Base-by-base conservation (phyloP, 2,113 vertebrate species). In the Machaerirhynchus nigripectus region DNA sequence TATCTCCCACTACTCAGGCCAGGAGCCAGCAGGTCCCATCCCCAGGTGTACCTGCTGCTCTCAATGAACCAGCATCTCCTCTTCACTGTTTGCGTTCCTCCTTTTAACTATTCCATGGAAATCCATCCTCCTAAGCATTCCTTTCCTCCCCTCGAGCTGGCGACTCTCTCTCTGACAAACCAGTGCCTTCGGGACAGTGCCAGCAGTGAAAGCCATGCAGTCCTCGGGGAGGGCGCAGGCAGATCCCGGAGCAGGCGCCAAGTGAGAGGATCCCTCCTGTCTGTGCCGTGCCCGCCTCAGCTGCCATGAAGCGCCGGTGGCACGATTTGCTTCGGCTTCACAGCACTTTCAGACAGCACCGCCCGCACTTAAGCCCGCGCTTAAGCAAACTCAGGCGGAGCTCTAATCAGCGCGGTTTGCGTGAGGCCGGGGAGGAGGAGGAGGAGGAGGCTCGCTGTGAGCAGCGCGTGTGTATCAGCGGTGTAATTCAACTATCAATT, bases 401-500 rank as follows among this genome's bases (percentile, higher is more conserved):
- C 90, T 67, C 76, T 80, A n/a, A 93, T 49, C 24, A 24, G 96
- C n/a, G 11, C 50, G 76, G 68, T 33, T 47, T 61, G 74, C 52
- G 61, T 44, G 33, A 53, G 57, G 69, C 65, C 40, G 39, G 35
- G 33, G 83, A 95, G 95, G 96, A 95, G 87, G 28, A 68, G n/a
- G 28, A 44, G 91, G 28, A 68, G 28, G 23, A 44, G 91, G 57
- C 95, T 96, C 28, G 0, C 86, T 20, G 78, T 16, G 87, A 95
- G 64, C 94, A 84, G 96, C 64, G 15, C 53, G 83, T 47, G 47
- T 53, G 69, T 69, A 93, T 96, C 94, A 84, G 95, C 35, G 46
- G 53, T 76, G 91, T 97, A 97, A 98, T 98, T 98, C 98, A 97
- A 97, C 97, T 97, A 97, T 97, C 96, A 96, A 93, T 95, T 96